These are phyloP conservation scores for Thera britannica DNA, from an alignment of 2,888 invertebrate species.

Conservation along the genomic window DNA sequence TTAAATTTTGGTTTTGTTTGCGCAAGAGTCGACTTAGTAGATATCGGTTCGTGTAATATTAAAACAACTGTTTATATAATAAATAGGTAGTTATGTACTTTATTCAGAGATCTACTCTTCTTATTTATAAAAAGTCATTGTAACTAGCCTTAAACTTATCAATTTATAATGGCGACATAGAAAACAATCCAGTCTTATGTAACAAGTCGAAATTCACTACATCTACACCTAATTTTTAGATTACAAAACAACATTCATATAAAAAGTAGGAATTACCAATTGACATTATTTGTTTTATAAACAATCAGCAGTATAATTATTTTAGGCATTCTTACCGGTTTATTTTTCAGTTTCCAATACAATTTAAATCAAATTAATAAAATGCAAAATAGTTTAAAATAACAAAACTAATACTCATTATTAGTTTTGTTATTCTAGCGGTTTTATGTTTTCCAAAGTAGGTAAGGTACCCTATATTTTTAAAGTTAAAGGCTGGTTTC, in stretches of 20 bases:
- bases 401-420: no score
- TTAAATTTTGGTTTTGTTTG: no score
- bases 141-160: constrained; percentile 40
- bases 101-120: constrained; percentile 66
- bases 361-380: no score
- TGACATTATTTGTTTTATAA: constrained; percentile 14
- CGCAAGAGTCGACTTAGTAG: no score
- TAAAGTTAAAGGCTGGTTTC: no score
- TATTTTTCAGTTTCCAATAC: no score
- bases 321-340: no score
- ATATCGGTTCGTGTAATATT: neutral
- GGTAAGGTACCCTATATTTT: no score
- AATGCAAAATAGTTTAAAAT: no score
- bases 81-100: constrained; percentile 53
- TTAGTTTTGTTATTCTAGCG: no score
- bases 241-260: constrained; percentile 29
- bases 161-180: constrained; percentile 39
- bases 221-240: constrained; percentile 52
- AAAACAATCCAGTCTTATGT: constrained; percentile 35
- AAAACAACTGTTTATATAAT: constrained; percentile 39
- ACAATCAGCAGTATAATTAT: no score
- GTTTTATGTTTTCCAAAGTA: no score
- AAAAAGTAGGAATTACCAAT: constrained; percentile 23
- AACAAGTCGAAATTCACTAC: constrained; percentile 43
- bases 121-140: constrained; percentile 50